These are phyloP conservation scores for Sandelia bainsii DNA, from an alignment of 2,797 vertebrate species.

Conservation along the genomic window DNA sequence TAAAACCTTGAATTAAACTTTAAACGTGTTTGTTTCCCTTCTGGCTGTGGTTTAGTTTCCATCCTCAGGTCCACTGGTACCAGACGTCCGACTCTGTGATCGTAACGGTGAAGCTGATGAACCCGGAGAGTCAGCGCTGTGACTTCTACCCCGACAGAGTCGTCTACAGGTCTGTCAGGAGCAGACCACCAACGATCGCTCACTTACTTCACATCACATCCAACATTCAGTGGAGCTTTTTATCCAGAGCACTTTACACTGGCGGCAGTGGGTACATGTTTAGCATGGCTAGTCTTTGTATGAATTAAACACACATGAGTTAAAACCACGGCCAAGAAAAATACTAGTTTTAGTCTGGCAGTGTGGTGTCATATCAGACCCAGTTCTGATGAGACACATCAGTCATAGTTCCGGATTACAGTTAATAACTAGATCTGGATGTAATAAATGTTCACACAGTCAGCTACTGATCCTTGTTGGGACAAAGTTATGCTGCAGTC, in stretches of 20 bases:
- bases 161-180: constrained; percentile 80
- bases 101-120: constrained; percentile 75
- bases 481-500: too few relatives aligned
- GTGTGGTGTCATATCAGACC: too few relatives aligned
- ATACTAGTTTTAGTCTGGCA: too few relatives aligned
- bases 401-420: too few relatives aligned
- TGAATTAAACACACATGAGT: constrained; percentile 2
- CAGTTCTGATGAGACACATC: too few relatives aligned
- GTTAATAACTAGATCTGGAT: too few relatives aligned
- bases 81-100: constrained; percentile 64
- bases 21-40: not conserved
- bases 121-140: constrained; percentile 76
- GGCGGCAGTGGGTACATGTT: constrained; percentile 60
- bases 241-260: constrained; percentile 33
- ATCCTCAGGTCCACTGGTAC: constrained; percentile 83
- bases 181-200: not conserved
- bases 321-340: too few relatives aligned
- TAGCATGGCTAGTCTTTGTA: constrained; percentile 9
- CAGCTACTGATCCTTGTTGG: too few relatives aligned
- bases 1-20: not conserved
- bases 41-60: constrained; percentile 66
- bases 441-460: too few relatives aligned
- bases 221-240: constrained; percentile 18
- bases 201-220: not conserved
- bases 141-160: constrained; percentile 75